A percentile compares a stretch with the other conserved stretches of the same genome.
phyloP scores from a whole-genome alignment of 2,797 vertebrate genomes.

The Cynopterus sphinx region DNA sequence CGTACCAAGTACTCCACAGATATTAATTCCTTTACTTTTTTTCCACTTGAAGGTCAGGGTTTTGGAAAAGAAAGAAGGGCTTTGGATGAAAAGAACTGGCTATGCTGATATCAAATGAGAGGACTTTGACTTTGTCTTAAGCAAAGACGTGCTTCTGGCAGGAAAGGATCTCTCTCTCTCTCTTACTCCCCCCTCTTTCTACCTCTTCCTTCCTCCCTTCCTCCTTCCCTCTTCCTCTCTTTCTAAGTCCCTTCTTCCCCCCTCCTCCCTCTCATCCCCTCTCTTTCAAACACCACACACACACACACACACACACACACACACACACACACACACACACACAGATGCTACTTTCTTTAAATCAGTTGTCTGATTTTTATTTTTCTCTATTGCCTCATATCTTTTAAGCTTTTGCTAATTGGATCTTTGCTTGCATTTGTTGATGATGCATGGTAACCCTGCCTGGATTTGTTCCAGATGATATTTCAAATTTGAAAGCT shows the following conservation, averaged over 20 bases:
- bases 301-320: neutral
- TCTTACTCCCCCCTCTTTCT: neutral
- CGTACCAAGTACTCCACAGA: neutral
- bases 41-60: neutral
- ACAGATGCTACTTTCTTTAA: neutral
- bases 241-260: neutral
- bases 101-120: neutral
- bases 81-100: neutral
- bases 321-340: neutral
- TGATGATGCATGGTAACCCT: neutral
- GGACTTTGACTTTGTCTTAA: neutral
- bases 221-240: too few species aligned
- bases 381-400: neutral
- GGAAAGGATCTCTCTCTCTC: neutral
- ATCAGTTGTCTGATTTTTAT: neutral
- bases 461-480: neutral
- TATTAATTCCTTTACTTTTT: neutral
- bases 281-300: neutral
- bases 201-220: neutral
- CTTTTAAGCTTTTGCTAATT: neutral
- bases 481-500: slow-evolving; percentile 26
- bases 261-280: too few species aligned
- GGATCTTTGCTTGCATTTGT: neutral
- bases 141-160: neutral
- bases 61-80: neutral